Base-by-base conservation (phyloP, 2,888 invertebrate genomes). In the Tachina fera region DNA sequence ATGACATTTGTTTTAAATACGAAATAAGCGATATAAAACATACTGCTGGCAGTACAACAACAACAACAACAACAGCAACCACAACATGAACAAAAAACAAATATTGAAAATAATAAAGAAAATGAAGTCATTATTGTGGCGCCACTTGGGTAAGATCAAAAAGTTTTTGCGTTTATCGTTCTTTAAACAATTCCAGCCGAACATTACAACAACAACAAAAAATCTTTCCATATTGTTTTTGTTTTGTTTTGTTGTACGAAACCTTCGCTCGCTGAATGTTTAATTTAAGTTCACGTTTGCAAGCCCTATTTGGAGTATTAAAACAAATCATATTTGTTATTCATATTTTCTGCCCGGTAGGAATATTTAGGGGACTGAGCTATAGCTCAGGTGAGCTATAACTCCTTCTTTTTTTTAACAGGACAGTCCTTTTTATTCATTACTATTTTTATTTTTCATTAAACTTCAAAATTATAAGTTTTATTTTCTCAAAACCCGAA, bases 61-160 rank as follows among this genome's bases (percentile, higher is more conserved):
- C 19, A 76, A 41, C 19, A n/a, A 49, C 49, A 63, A 31, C 31
- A 31, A 31, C 2, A 1, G 22, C n/a, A 78, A 75, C 14, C 10
- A 60, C 19, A 76, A 22, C 19, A n/a, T 43, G 43, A 63, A 39
- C 56, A 53, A 39, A 61, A 51, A 47, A 53, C 10, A 68, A 65
- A 45, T 13, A 65, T n/a, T 31, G 14, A 16, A 67, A 67, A 67
- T 67, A 56, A 65, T 45, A 65, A 83, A 75, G 74, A 51, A 81
- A 86, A 84, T 84, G 75, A 83, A 83, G 86, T 84, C 86, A 86
- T 86, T 86, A 83, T 81, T 84, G 65, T 83, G 86, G 86, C 86
- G 83, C 83, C 86, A 84, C 80, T 84, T 86, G 77, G 83, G 22
- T 47, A 77, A 86, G 86, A 86, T 83, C 86, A 83, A 84, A 86